A percentile compares a stretch with the other conserved stretches of the same genome.
Conservation (phyloP, 2,113 vertebrate genomes). For the Scartelaos histophorus region DNA sequence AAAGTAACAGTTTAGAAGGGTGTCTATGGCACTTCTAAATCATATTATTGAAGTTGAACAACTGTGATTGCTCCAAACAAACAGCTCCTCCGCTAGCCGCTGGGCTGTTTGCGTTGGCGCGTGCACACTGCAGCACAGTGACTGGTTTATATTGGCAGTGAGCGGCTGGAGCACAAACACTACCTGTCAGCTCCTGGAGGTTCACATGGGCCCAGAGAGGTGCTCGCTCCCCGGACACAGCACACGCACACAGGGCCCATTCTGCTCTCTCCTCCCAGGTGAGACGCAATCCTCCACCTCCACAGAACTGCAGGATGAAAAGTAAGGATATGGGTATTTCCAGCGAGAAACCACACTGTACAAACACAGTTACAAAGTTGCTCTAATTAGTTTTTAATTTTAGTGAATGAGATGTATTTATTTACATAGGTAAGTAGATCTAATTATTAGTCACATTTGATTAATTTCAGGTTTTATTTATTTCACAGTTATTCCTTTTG, state of each 20-base stretch:
- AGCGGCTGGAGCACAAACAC: constrained; percentile 53
- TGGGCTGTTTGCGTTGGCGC: constrained; percentile 51
- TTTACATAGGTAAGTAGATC: background rate
- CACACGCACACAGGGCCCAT: constrained; percentile 6
- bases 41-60: constrained; percentile 12
- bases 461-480: too few relatives aligned
- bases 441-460: background rate
- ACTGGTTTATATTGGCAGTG: constrained; percentile 59
- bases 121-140: constrained; percentile 24
- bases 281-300: constrained; percentile 1
- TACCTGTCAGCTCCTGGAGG: constrained; percentile 61
- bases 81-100: constrained; percentile 22
- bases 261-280: constrained; percentile 12
- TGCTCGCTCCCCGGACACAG: constrained; percentile 25
- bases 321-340: constrained; percentile 9
- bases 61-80: constrained; percentile 36
- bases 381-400: background rate
- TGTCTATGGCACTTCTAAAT: constrained; percentile 7
- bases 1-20: background rate
- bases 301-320: background rate
- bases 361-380: background rate
- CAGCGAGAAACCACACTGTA: background rate
- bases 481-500: too few relatives aligned
- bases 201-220: constrained; percentile 31
- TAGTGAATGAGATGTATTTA: background rate